Conservation (phyloP, 1,140 invertebrate genomes). For the Nephila pilipes region DNA sequence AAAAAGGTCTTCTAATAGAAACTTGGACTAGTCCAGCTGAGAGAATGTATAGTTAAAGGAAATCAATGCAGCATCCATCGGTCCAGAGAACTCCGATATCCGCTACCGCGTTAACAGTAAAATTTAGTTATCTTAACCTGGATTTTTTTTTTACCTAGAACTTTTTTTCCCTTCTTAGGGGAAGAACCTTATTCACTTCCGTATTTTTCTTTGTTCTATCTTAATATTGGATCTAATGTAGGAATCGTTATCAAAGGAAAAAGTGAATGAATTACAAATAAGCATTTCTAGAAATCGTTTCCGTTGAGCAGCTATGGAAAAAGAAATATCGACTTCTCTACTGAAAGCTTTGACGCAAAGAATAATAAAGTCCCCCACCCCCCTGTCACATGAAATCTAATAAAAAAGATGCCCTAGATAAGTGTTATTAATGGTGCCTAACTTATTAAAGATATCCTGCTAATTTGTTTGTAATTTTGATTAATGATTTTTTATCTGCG, state of each 20-base stretch:
- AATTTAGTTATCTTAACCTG: constrained; percentile 41
- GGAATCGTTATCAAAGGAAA: not conserved
- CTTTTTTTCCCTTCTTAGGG: not conserved
- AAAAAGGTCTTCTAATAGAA: not conserved
- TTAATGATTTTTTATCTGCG: too few species aligned
- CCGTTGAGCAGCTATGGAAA: not conserved
- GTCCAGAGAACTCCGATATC: constrained; percentile 17
- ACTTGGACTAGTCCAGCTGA: not conserved
- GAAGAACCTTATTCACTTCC: not conserved
- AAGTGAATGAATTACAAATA: constrained; percentile 20
- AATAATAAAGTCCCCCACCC: not conserved
- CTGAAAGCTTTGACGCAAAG: not conserved
- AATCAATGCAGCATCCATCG: constrained; percentile 12
- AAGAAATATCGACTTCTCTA: not conserved
- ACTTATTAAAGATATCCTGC: too few species aligned
- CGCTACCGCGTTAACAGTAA: not conserved
- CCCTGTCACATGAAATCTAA: too few species aligned
- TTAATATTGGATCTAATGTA: not conserved
- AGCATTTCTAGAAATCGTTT: not conserved
- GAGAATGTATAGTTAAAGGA: constrained; percentile 43
- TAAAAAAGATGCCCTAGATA: too few species aligned
- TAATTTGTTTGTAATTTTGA: too few species aligned
- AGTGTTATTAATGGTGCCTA: too few species aligned
- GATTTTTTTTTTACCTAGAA: not conserved
- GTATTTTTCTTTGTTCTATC: not conserved